Evolutionary conservation across 2,888 invertebrate genomes (phyloP), one percentile per base, ranked within the genome.

Genomic region (Laothoe populi): DNA sequence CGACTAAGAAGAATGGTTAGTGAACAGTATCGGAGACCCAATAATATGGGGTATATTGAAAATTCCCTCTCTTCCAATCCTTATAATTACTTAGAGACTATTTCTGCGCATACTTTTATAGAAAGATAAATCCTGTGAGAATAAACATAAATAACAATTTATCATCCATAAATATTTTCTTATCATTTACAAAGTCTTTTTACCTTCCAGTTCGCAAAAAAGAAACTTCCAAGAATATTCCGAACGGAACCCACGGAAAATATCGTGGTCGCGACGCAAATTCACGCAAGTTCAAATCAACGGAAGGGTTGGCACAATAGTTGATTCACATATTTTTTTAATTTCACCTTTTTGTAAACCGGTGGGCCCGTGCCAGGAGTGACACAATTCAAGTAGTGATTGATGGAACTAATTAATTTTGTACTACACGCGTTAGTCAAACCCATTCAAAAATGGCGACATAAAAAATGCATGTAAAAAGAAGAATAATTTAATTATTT

Each of bases 361-460:
- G 86, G 83, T 86, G 86, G 87, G 86, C 87, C 85, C 82, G 78
- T 78, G 78, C 74, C 64, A 65, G 70, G 68, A 76, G 79, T 84
- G 87, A 86, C 88, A 84, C 84, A 77, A 87, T 90, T 90, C 87
- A 88, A 69, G 69, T 69, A 71, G 75, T 90, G 92, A 92, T 91
- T 88, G 92, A 92, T 92, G 91, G 81, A 89, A 91, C 92, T 92
- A 92, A 92, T 92, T 92, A 92, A 92, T 92, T 90, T 90, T 78
- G 85, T 87, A 78, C 83, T 82, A 77, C 82, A 80, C 82, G 79
- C 82, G 82, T 83, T 77, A 81, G 73, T 78, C 78, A 78, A 81
- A 75, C 77, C 69, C 71, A 80, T 90, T 81, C 86, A 90, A 87
- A 84, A 81, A 57, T 42, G n/a, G 2, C n/a, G 16, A 42, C 8